A percentile compares a stretch with the other conserved stretches of the same genome.
phyloP scores from a whole-genome alignment of 2,888 invertebrate species.

The Germaria angustata region DNA sequence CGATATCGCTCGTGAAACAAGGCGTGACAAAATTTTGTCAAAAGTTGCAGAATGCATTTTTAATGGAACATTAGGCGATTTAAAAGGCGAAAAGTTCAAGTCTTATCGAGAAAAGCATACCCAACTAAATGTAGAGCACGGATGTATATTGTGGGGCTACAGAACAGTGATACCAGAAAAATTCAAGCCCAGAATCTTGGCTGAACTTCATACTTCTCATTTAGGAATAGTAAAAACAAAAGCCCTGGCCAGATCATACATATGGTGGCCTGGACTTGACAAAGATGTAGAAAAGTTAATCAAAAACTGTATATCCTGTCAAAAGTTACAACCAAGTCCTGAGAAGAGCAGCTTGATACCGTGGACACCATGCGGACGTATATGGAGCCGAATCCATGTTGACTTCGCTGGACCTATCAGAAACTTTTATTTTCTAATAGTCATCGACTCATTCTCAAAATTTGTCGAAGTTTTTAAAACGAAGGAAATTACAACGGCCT shows the following conservation, averaged over 20 bases:
- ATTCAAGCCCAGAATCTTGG: neutral
- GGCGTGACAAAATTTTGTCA: neutral
- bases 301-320: constrained; percentile 53
- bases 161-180: neutral
- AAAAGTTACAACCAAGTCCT: constrained; percentile 59
- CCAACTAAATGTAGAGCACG: neutral
- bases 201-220: neutral
- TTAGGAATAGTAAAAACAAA: constrained; percentile 48
- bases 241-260: constrained; percentile 46
- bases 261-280: constrained; percentile 62
- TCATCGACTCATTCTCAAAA: constrained; percentile 60
- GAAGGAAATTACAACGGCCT: constrained; percentile 39
- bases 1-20: neutral
- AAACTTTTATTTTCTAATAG: constrained; percentile 22
- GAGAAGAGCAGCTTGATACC: constrained; percentile 55
- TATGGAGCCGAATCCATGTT: neutral
- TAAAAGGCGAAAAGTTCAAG: neutral
- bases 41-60: neutral
- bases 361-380: neutral
- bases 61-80: neutral
- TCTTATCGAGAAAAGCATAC: neutral
- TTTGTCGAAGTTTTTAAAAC: constrained; percentile 66
- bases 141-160: neutral
- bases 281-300: constrained; percentile 54
- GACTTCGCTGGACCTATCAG: neutral